These are phyloP conservation scores for Macrochelys suwanniensis DNA, from an alignment of 2,797 vertebrate species.

Conservation along the genomic window DNA sequence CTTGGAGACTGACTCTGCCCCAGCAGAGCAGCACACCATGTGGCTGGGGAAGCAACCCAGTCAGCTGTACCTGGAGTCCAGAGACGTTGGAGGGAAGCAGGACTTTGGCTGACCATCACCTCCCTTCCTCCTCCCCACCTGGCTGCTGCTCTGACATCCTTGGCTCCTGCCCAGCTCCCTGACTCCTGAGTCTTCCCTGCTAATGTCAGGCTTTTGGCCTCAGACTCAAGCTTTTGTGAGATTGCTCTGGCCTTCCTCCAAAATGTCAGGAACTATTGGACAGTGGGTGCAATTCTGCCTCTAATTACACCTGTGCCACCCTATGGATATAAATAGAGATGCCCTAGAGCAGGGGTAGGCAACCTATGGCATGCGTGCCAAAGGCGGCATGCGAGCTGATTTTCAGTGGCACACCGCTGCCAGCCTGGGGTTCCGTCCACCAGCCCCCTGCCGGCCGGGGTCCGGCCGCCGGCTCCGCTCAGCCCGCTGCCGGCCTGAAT, in stretches of 20 bases:
- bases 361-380: too few species aligned
- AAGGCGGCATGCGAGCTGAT: too few species aligned
- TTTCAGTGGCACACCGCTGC: too few species aligned
- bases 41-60: neutral
- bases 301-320: neutral
- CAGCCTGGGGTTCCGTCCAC: too few species aligned
- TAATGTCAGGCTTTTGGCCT: neutral
- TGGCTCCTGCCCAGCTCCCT: neutral
- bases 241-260: neutral
- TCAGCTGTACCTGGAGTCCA: accelerated
- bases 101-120: neutral
- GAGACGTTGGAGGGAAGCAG: neutral
- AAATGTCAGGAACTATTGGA: neutral
- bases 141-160: neutral
- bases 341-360: neutral
- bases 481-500: too few species aligned
- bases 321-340: constrained; percentile 5
- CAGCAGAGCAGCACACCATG: accelerated
- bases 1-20: neutral
- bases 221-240: neutral
- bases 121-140: neutral
- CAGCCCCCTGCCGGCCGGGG: too few species aligned
- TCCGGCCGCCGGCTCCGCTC: too few species aligned
- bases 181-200: neutral
- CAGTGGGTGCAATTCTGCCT: neutral